Evolutionary conservation across 30 jellyfish, hydroid and myxozoan species (phyloP).

Genomic region (Turritopsis dohrnii): DNA sequence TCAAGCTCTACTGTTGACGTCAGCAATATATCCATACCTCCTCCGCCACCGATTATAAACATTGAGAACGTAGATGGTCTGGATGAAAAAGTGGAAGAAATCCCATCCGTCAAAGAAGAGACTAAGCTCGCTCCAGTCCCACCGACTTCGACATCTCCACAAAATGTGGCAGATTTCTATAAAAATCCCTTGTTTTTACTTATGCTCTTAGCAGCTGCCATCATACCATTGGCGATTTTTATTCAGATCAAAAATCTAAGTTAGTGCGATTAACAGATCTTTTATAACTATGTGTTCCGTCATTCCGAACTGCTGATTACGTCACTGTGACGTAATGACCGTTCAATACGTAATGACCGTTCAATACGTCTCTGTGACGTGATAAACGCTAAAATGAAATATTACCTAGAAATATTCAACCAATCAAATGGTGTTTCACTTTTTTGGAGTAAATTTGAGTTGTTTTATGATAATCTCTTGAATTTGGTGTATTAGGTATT

Average conservation of each 20-base stretch:
- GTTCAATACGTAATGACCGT: no score
- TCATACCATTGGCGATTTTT: neutral
- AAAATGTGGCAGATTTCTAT: neutral
- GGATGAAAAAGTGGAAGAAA: conserved; percentile 36
- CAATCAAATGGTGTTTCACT: neutral
- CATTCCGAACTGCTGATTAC: no score
- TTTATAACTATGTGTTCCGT: no score
- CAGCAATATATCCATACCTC: neutral
- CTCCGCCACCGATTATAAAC: conserved; percentile 29
- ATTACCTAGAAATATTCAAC: no score
- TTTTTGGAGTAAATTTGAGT: neutral
- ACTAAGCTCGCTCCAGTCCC: neutral
- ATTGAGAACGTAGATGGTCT: conserved; percentile 26
- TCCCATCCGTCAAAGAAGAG: neutral
- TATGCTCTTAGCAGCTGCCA: neutral
- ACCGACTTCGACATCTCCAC: neutral
- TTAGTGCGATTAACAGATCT: no score
- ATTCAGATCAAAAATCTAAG: neutral
- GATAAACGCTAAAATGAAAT: no score
- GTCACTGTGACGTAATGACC: no score
- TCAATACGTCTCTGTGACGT: no score
- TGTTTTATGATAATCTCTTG: no score
- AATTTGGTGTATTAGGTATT: no score
- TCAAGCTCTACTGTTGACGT: neutral
- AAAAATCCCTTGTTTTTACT: neutral